A percentile compares a stretch with the other conserved stretches of the same genome.
phyloP scores from a whole-genome alignment of 1,140 invertebrate genomes.

The Pseudomyrmex dendroicus region DNA sequence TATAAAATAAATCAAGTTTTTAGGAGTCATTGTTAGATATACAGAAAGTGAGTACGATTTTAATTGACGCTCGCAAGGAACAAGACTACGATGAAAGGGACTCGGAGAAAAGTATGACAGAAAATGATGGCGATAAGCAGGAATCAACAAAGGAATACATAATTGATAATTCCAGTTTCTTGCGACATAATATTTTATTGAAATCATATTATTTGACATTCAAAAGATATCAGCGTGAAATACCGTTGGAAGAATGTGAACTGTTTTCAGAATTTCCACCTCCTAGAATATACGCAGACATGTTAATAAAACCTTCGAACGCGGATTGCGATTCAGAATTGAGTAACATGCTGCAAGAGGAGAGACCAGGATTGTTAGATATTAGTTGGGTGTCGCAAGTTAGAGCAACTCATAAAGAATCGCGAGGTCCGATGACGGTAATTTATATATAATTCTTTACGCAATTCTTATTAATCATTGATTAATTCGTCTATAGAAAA shows the following conservation, averaged over 20 bases:
- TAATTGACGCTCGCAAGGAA: constrained; percentile 61
- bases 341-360: constrained; percentile 75
- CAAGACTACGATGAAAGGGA: constrained; percentile 53
- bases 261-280: constrained; percentile 79
- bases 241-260: constrained; percentile 72
- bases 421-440: constrained; percentile 75
- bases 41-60: constrained; percentile 72
- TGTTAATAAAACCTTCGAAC: neutral
- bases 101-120: constrained; percentile 10
- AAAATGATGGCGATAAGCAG: constrained; percentile 5
- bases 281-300: constrained; percentile 11
- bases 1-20: constrained; percentile 48
- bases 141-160: constrained; percentile 63
- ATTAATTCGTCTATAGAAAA: neutral
- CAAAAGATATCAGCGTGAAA: constrained; percentile 61
- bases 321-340: constrained; percentile 72
- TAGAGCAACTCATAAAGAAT: constrained; percentile 77
- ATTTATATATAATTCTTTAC: constrained; percentile 3
- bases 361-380: constrained; percentile 78
- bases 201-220: constrained; percentile 78
- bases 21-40: constrained; percentile 79
- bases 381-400: constrained; percentile 79
- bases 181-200: constrained; percentile 78
- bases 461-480: constrained; percentile 24
- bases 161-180: constrained; percentile 78